Conservation (phyloP, 64 coral and sea anemone species). For the Acropora yongei region DNA sequence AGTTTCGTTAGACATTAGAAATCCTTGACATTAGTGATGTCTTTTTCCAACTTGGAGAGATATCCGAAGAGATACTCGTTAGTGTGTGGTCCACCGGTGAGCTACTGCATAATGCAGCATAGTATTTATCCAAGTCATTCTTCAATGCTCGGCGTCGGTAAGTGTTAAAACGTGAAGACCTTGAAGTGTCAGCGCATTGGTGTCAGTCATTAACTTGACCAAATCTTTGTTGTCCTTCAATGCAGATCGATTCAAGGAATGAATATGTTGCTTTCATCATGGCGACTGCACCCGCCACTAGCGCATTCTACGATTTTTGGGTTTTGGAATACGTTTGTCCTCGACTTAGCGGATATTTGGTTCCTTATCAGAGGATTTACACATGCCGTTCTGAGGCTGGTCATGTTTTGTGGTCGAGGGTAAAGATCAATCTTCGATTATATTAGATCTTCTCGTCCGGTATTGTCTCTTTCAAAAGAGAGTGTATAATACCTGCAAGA, state of each 20-base stretch:
- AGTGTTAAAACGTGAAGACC: constrained; percentile 54
- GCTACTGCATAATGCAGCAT: constrained; percentile 58
- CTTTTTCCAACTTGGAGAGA: constrained; percentile 66
- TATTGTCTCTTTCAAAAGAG: too few relatives aligned
- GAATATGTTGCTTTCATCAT: constrained; percentile 48
- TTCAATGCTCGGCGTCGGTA: constrained; percentile 32
- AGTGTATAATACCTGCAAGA: too few relatives aligned
- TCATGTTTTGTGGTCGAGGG: too few relatives aligned
- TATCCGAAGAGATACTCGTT: constrained; percentile 20
- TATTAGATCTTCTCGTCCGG: too few relatives aligned
- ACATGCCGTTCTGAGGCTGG: too few relatives aligned
- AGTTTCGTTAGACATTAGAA: too few relatives aligned
- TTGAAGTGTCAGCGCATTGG: constrained; percentile 26
- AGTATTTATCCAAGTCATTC: constrained; percentile 59
- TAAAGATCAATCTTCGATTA: too few relatives aligned
- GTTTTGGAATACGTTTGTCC: not conserved
- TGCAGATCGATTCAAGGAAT: constrained; percentile 6
- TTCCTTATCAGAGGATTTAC: too few relatives aligned
- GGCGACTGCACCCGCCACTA: not conserved
- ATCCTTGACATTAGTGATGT: constrained; percentile 36
- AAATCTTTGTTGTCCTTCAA: constrained; percentile 57
- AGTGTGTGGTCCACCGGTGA: not conserved
- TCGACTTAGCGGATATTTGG: not conserved
- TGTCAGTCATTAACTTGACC: constrained; percentile 45
- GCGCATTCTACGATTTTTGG: not conserved